phyloP scores from a whole-genome alignment of 2,888 invertebrate genomes.

The Drosophila subsilvestris region DNA sequence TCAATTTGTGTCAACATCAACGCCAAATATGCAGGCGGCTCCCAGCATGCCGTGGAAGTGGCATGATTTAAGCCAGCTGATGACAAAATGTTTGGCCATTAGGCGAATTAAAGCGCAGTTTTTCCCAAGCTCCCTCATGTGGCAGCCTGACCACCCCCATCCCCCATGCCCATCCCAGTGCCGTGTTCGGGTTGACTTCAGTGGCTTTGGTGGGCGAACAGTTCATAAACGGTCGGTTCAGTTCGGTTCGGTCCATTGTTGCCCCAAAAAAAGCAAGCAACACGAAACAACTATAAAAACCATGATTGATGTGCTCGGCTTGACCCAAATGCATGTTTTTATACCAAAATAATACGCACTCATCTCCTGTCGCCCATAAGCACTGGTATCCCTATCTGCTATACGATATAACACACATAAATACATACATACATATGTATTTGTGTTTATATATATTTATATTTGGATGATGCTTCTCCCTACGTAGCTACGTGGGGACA shows the following conservation, averaged over 20 bases:
- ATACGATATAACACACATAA: no score
- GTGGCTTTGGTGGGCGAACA: conserved; percentile 52
- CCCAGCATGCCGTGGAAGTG: conserved; percentile 17
- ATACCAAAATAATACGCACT: conserved; percentile 65
- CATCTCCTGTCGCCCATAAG: conserved; percentile 26
- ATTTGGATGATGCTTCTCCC: conserved; percentile 2
- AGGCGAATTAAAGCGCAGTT: conserved; percentile 71
- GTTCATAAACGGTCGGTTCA: conserved; percentile 61
- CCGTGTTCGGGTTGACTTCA: conserved; percentile 31
- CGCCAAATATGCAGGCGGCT: conserved; percentile 58
- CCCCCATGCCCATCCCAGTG: no score
- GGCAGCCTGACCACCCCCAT: neutral
- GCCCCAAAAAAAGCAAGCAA: conserved; percentile 34
- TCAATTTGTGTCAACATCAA: conserved; percentile 79
- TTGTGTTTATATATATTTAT: conserved; percentile 1
- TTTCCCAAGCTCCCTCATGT: conserved; percentile 53
- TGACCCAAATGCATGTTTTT: conserved; percentile 79
- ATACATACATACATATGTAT: conserved; percentile 17
- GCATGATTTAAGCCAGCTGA: conserved; percentile 77
- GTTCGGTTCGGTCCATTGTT: conserved; percentile 45
- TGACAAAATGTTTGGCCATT: conserved; percentile 75
- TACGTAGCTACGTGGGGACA: conserved; percentile 23
- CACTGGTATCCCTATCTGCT: conserved; percentile 36
- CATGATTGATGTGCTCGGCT: conserved; percentile 75
- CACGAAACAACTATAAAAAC: conserved; percentile 56